Evolutionary conservation across 1,140 invertebrate genomes (phyloP).

Genomic region (Cotesia typhae): DNA sequence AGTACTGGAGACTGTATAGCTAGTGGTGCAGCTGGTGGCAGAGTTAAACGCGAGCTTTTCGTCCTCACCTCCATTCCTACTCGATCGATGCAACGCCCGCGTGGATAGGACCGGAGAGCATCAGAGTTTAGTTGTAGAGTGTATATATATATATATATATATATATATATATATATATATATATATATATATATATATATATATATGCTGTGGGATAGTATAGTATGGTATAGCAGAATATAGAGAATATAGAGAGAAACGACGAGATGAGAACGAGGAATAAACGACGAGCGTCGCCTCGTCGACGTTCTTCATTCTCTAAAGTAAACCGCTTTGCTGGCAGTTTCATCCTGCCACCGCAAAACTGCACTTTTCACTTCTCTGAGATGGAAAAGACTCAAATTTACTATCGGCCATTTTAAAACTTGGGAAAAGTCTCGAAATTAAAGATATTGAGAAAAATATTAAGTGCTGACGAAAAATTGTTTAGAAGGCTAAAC

Average conservation of each 20-base stretch:
- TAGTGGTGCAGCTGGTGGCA: not conserved
- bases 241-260: too few relatives aligned
- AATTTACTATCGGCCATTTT: not conserved
- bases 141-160: too few relatives aligned
- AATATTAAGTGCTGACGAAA: too few relatives aligned
- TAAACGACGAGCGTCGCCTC: conserved; percentile 3
- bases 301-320: conserved; percentile 3
- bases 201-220: too few relatives aligned
- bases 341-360: conserved; percentile 8
- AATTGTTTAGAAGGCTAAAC: too few relatives aligned
- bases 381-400: conserved; percentile 2
- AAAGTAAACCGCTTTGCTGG: conserved; percentile 11
- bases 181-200: too few relatives aligned
- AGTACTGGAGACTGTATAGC: too few relatives aligned
- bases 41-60: conserved; percentile 12
- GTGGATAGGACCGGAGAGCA: not conserved
- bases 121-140: too few relatives aligned
- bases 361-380: conserved; percentile 13
- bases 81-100: conserved; percentile 8
- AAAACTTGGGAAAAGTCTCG: not conserved
- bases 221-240: too few relatives aligned
- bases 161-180: too few relatives aligned
- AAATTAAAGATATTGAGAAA: not conserved
- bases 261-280: conserved; percentile 4
- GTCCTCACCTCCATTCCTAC: not conserved